phyloP scores from a whole-genome alignment of 2,888 invertebrate species.

The Lobophora halterata region DNA sequence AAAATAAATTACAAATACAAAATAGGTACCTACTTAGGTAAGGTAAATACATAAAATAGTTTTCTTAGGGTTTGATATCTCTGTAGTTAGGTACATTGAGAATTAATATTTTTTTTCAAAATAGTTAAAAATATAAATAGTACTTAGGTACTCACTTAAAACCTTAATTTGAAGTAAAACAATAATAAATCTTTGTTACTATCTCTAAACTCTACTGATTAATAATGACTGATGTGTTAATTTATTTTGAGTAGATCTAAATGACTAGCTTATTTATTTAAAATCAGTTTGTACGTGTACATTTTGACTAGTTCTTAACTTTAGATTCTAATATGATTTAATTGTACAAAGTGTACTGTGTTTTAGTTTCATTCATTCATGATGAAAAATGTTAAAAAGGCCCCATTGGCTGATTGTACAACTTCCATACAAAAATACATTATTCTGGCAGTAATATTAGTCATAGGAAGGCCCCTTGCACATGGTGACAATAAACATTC shows the following conservation, averaged over 20 bases:
- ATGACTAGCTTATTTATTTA: constrained; percentile 7
- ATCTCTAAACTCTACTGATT: too few species aligned
- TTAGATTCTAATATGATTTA: too few species aligned
- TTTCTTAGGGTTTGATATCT: too few species aligned
- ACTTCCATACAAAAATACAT: constrained; percentile 15
- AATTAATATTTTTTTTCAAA: not conserved
- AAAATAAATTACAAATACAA: too few species aligned
- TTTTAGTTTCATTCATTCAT: too few species aligned
- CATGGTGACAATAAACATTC: constrained; percentile 85
- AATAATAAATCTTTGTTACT: constrained; percentile 11
- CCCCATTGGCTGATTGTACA: constrained; percentile 18
- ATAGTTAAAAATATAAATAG: not conserved
- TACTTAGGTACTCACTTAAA: not conserved
- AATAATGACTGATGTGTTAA: too few species aligned
- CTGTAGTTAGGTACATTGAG: not conserved
- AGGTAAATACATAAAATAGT: too few species aligned
- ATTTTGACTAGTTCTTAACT: not conserved
- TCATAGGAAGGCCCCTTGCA: constrained; percentile 83
- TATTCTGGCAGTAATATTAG: constrained; percentile 35
- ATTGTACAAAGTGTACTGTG: too few species aligned
- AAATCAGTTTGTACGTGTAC: not conserved
- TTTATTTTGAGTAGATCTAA: constrained; percentile 4
- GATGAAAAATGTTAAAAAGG: too few species aligned
- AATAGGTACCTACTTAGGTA: too few species aligned
- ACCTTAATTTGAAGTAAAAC: too few species aligned